phyloP scores from a whole-genome alignment of 2,888 invertebrate genomes.

The Argyresthia goedartella region DNA sequence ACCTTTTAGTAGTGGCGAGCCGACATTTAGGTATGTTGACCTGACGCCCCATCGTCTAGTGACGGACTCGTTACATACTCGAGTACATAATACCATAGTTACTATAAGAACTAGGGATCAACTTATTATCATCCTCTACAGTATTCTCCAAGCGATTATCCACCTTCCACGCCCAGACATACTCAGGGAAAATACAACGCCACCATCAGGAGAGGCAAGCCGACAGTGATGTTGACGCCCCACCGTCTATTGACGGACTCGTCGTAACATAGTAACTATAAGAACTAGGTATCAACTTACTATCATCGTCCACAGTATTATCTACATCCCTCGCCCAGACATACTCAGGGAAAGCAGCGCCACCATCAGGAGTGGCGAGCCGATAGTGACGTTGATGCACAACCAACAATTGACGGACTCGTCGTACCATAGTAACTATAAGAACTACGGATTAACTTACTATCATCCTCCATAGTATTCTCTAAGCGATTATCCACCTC shows the following conservation, averaged over 20 bases:
- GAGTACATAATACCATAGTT: too few species aligned
- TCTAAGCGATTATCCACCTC: slow-evolving; percentile 62
- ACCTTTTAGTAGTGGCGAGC: slow-evolving; percentile 87
- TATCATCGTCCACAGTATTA: slow-evolving; percentile 63
- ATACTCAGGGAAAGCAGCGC: slow-evolving; percentile 80
- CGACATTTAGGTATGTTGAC: slow-evolving; percentile 71
- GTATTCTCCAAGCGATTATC: too few species aligned
- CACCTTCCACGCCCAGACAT: slow-evolving; percentile 50
- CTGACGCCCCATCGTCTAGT: slow-evolving; percentile 89
- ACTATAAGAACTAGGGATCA: slow-evolving; percentile 74
- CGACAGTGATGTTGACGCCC: slow-evolving; percentile 88
- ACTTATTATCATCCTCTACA: slow-evolving; percentile 53
- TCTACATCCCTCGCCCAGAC: slow-evolving; percentile 53
- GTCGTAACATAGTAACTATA: too few species aligned
- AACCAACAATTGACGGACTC: slow-evolving; percentile 86
- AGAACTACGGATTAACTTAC: too few species aligned
- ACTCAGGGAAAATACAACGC: slow-evolving; percentile 80
- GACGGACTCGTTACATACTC: slow-evolving; percentile 88
- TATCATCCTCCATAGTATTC: slow-evolving; percentile 4
- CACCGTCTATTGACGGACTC: slow-evolving; percentile 85
- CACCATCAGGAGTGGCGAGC: slow-evolving; percentile 86
- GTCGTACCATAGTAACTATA: too few species aligned
- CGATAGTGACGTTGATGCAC: slow-evolving; percentile 88
- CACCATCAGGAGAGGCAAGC: slow-evolving; percentile 86
- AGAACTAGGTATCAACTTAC: too few species aligned